A percentile compares a stretch with the other conserved stretches of the same genome.
Evolutionary conservation across 2,888 invertebrate species (phyloP).

Genomic region (Rotaria socialis): DNA sequence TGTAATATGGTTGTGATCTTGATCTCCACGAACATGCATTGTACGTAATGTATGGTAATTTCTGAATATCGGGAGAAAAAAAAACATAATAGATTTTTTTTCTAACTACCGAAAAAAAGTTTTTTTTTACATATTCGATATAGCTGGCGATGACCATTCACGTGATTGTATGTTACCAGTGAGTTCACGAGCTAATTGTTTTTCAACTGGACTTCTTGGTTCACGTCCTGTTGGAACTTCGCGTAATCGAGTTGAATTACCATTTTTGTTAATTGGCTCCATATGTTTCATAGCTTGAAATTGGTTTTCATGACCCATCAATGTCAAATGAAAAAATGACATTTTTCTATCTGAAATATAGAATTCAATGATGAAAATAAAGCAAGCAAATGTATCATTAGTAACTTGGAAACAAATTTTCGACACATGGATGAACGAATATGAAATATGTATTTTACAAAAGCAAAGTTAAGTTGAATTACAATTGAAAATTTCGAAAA

Average conservation of each 20-base stretch:
- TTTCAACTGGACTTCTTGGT: neutral
- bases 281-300: conserved; percentile 23
- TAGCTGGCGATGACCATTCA: neutral
- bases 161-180: conserved; percentile 15
- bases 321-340: conserved; percentile 45
- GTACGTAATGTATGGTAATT: conserved; percentile 10
- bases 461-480: no score
- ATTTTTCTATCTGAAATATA: conserved; percentile 32
- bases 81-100: neutral
- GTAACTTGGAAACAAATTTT: no score
- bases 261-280: neutral
- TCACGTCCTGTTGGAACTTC: neutral
- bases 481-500: no score
- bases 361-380: no score
- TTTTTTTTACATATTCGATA: neutral
- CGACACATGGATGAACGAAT: no score
- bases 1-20: conserved; percentile 11
- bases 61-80: neutral
- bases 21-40: conserved; percentile 10
- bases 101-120: no score
- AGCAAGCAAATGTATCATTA: no score
- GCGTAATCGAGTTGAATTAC: neutral
- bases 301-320: conserved; percentile 40
- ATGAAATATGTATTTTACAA: no score
- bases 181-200: conserved; percentile 18